phyloP scores from a whole-genome alignment of 2,888 invertebrate genomes.

The Drosophila lacicola region DNA sequence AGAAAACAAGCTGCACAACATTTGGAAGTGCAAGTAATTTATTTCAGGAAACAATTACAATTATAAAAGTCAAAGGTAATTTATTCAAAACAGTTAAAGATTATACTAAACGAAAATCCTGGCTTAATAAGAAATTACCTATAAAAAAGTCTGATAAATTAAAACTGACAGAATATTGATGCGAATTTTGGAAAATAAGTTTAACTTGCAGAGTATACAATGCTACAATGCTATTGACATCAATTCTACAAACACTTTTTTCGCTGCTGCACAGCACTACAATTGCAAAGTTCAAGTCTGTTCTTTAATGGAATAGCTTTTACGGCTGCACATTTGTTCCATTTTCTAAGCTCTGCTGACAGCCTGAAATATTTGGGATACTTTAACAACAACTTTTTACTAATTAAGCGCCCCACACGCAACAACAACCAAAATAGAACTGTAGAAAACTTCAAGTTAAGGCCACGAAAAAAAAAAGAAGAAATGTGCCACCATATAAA shows the following conservation, averaged over 20 bases:
- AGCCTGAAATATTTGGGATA: slow-evolving; percentile 57
- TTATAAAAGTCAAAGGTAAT: too few relatives aligned
- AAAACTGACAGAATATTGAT: too few relatives aligned
- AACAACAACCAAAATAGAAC: slow-evolving; percentile 31
- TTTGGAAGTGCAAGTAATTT: too few relatives aligned
- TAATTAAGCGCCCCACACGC: slow-evolving; percentile 67
- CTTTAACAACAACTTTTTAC: slow-evolving; percentile 54
- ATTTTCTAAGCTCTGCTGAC: slow-evolving; percentile 49
- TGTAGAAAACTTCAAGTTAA: slow-evolving; percentile 51
- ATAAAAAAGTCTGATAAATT: too few relatives aligned
- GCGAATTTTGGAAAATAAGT: too few relatives aligned
- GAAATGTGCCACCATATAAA: slow-evolving; percentile 48
- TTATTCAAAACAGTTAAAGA: too few relatives aligned
- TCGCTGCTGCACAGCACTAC: background rate
- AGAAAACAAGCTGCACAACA: background rate
- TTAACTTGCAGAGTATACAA: too few relatives aligned
- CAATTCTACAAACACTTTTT: too few relatives aligned
- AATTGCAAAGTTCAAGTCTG: background rate
- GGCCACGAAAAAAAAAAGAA: slow-evolving; percentile 28
- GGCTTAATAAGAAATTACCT: too few relatives aligned
- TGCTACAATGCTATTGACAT: too few relatives aligned
- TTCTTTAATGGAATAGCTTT: slow-evolving; percentile 9
- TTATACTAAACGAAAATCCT: too few relatives aligned
- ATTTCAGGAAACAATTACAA: too few relatives aligned
- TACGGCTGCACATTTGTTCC: slow-evolving; percentile 9